phyloP scores from a whole-genome alignment of 2,113 vertebrate genomes.

The Menidia beryllina region DNA sequence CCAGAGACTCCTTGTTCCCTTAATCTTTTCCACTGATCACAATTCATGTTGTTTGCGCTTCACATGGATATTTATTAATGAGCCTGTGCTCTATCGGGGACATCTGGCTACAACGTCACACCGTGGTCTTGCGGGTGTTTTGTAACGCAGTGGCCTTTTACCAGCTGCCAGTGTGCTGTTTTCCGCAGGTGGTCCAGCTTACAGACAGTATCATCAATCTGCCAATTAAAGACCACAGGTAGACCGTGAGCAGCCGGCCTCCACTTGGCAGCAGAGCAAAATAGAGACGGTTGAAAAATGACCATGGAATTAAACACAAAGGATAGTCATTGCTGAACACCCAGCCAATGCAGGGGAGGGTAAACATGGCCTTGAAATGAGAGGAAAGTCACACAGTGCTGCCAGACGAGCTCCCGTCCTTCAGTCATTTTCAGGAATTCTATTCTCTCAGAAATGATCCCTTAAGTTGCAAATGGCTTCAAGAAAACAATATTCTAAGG shows the following conservation, averaged over 20 bases:
- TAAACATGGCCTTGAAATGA: not conserved
- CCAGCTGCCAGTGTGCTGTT: conserved; percentile 31
- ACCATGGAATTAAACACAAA: conserved; percentile 6
- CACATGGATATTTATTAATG: conserved; percentile 1
- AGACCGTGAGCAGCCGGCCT: conserved; percentile 31
- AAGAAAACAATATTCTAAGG: not conserved
- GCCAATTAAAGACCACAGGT: conserved; percentile 50
- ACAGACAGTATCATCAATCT: conserved; percentile 56
- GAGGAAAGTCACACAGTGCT: not conserved
- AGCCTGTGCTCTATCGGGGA: not conserved
- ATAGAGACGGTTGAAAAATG: conserved; percentile 26
- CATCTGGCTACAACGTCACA: conserved; percentile 26
- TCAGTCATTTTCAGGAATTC: not conserved
- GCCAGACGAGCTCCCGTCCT: not conserved
- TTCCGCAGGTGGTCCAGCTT: conserved; percentile 39
- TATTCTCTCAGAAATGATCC: not conserved
- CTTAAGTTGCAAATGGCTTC: not conserved
- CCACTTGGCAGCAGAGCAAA: conserved; percentile 27
- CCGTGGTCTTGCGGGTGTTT: conserved; percentile 14
- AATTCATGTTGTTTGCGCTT: not conserved
- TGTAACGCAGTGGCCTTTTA: conserved; percentile 40
- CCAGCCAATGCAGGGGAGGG: not conserved
- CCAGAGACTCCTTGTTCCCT: conserved; percentile 36
- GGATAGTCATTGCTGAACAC: conserved; percentile 13
- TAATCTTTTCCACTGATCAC: conserved; percentile 9